phyloP scores from a whole-genome alignment of 1,140 invertebrate species.

The Oreohelix idahoensis region DNA sequence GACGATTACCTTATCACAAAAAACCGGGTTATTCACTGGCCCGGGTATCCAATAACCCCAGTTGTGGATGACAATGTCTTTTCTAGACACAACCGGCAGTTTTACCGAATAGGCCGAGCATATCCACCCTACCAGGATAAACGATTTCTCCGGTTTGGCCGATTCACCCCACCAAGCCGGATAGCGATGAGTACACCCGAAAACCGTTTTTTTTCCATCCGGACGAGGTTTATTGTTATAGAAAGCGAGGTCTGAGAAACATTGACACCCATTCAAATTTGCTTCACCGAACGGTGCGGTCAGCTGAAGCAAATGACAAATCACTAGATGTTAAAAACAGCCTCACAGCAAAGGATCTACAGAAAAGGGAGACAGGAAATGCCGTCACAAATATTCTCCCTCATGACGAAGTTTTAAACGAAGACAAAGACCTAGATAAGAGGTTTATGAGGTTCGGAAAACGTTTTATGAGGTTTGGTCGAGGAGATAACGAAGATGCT shows the following conservation, averaged over 20 bases:
- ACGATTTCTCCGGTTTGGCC: constrained; percentile 65
- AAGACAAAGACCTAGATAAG: constrained; percentile 55
- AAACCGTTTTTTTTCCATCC: constrained; percentile 8
- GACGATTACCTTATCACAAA: not conserved
- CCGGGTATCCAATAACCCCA: not conserved
- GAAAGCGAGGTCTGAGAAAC: not conserved
- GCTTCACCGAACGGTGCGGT: not conserved
- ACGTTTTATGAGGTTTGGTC: constrained; percentile 51
- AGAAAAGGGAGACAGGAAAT: constrained; percentile 13
- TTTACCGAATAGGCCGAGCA: constrained; percentile 37
- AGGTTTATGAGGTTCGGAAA: constrained; percentile 67
- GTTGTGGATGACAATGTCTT: constrained; percentile 47
- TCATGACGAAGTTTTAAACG: constrained; percentile 30
- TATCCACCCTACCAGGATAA: constrained; percentile 50
- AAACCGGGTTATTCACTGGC: not conserved
- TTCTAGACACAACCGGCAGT: constrained; percentile 45
- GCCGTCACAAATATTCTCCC: not conserved
- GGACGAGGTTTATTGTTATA: not conserved
- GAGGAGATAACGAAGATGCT: constrained; percentile 11
- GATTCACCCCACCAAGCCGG: constrained; percentile 43
- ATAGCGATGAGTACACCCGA: constrained; percentile 30
- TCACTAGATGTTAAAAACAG: not conserved
- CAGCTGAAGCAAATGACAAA: not conserved
- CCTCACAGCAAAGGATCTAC: constrained; percentile 7
- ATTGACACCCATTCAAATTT: not conserved